Percentiles rank a stretch among this genome's conserved stretches.
phyloP scores from a whole-genome alignment of 2,888 invertebrate genomes.

The Phaedon cochleariae region DNA sequence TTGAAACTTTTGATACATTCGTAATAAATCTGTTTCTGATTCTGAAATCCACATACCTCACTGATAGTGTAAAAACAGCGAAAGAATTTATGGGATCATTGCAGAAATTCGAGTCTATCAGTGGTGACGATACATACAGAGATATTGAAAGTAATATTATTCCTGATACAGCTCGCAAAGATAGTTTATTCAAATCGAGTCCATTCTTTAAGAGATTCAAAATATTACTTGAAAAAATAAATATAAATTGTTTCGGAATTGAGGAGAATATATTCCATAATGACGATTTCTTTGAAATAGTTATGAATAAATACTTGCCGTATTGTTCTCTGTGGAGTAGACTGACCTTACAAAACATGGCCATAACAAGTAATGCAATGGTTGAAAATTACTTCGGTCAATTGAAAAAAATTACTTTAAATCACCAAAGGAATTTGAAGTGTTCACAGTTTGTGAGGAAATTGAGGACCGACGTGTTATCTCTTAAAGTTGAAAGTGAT shows the following conservation, averaged over 20 bases:
- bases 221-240: background rate
- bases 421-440: too few species aligned
- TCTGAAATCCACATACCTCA: too few species aligned
- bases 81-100: too few species aligned
- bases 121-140: background rate
- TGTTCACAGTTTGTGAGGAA: background rate
- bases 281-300: background rate
- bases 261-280: background rate
- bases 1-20: too few species aligned
- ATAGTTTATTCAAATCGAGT: background rate
- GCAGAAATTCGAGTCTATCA: background rate
- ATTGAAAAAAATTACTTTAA: too few species aligned
- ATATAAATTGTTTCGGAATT: background rate
- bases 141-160: background rate
- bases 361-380: background rate
- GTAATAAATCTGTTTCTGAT: too few species aligned
- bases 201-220: background rate
- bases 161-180: background rate
- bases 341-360: background rate
- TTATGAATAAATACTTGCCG: background rate
- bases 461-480: too few species aligned
- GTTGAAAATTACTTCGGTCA: background rate
- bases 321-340: background rate
- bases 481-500: too few species aligned
- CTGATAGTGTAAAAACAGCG: too few species aligned